Evolutionary conservation across 2,113 vertebrate species (phyloP).

Genomic region (Dromiciops gliroides): DNA sequence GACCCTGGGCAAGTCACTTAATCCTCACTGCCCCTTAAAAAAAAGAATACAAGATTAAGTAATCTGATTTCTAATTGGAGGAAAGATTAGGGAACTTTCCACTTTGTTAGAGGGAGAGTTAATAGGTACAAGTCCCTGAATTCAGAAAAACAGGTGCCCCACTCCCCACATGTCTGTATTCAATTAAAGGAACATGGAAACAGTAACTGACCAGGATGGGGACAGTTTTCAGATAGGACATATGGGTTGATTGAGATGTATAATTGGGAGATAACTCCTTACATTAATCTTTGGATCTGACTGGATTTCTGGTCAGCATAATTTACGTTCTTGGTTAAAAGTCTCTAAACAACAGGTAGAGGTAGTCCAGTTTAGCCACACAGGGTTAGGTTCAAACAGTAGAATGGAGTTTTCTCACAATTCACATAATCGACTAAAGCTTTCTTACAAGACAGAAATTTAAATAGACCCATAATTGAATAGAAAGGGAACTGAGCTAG

Average conservation of each 20-base stretch:
- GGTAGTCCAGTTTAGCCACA: background rate
- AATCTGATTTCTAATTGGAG: background rate
- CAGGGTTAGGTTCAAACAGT: background rate
- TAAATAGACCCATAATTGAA: background rate
- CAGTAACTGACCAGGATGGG: background rate
- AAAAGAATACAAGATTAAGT: too few species aligned
- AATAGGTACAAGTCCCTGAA: background rate
- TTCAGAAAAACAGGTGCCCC: background rate
- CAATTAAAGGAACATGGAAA: background rate
- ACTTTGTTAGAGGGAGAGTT: background rate
- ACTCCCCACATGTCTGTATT: background rate
- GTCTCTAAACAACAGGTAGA: background rate
- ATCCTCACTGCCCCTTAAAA: too few species aligned
- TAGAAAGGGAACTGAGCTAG: background rate
- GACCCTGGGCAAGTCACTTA: too few species aligned
- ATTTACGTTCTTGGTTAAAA: background rate
- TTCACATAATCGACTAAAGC: background rate
- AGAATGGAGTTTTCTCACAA: background rate
- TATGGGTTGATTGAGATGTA: background rate
- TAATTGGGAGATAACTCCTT: background rate
- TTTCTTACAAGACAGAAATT: background rate
- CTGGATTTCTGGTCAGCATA: background rate
- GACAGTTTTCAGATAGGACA: background rate
- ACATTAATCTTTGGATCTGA: background rate
- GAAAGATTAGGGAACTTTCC: background rate